Evolutionary conservation across 1,140 invertebrate species (phyloP).

Genomic region (Apis dorsata): DNA sequence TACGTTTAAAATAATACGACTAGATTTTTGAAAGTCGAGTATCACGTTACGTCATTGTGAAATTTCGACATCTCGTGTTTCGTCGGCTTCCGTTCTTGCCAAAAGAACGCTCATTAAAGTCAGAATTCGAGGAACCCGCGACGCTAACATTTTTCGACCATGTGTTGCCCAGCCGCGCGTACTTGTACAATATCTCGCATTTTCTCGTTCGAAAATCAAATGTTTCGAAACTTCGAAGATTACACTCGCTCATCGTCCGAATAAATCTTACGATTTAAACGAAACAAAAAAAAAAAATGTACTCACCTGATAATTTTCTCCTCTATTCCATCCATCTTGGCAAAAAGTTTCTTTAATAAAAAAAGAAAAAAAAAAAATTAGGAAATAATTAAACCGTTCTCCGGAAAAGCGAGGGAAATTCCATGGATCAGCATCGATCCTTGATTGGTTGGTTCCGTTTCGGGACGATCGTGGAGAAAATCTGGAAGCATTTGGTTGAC

Average conservation of each 20-base stretch:
- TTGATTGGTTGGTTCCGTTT: not conserved
- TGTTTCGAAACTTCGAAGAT: not conserved
- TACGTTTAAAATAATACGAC: no score
- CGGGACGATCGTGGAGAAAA: not conserved
- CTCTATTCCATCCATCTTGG: no score
- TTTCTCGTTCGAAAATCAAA: not conserved
- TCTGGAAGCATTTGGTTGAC: not conserved
- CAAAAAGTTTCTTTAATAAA: no score
- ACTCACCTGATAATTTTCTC: no score
- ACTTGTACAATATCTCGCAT: not conserved
- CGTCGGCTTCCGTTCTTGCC: conserved; percentile 13
- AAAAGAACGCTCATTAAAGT: conserved; percentile 53
- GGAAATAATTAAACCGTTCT: no score
- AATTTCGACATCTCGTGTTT: not conserved
- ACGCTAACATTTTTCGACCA: conserved; percentile 62
- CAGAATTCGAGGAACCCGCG: conserved; percentile 65
- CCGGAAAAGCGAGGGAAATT: not conserved
- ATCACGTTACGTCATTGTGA: not conserved
- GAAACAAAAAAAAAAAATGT: no score
- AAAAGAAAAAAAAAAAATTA: no score
- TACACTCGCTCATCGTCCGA: not conserved
- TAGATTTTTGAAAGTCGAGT: no score
- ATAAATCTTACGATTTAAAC: no score
- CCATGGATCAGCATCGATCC: conserved; percentile 15
- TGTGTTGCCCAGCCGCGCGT: conserved; percentile 59